phyloP scores from a whole-genome alignment of 2,113 vertebrate genomes.

The Labeo catla region DNA sequence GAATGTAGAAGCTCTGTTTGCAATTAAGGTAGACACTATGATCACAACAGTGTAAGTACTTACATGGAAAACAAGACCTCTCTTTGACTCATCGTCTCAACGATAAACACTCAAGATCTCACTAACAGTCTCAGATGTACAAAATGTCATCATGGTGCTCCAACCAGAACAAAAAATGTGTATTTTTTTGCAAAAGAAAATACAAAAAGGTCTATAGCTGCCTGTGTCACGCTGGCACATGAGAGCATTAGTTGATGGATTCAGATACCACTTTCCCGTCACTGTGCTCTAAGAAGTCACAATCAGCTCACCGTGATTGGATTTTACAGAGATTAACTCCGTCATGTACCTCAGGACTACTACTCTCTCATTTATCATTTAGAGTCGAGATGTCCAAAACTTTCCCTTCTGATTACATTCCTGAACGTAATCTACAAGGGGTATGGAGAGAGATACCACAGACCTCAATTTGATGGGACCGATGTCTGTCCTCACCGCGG shows the following conservation, averaged over 20 bases:
- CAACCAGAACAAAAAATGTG: neutral
- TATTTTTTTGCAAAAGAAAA: slow-evolving; percentile 4
- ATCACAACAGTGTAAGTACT: slow-evolving; percentile 61
- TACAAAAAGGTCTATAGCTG: neutral
- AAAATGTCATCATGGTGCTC: slow-evolving; percentile 57
- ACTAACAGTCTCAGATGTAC: slow-evolving; percentile 51
- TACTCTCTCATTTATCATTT: slow-evolving; percentile 28
- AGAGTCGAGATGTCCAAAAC: slow-evolving; percentile 31
- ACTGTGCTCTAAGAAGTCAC: slow-evolving; percentile 63
- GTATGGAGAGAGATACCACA: neutral
- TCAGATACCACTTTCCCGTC: slow-evolving; percentile 57
- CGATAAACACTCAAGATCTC: slow-evolving; percentile 45
- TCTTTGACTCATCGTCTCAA: slow-evolving; percentile 67
- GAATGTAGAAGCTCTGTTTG: neutral
- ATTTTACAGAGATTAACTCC: slow-evolving; percentile 74
- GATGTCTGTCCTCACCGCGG: neutral
- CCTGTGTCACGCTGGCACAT: neutral
- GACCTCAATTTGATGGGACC: neutral
- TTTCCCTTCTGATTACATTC: neutral
- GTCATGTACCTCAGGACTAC: neutral
- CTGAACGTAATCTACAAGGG: neutral
- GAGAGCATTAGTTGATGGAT: slow-evolving; percentile 1
- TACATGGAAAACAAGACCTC: slow-evolving; percentile 70
- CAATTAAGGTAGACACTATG: slow-evolving; percentile 21
- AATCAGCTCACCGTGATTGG: slow-evolving; percentile 73